Evolutionary conservation across 2,797 vertebrate genomes (phyloP).

Genomic region (Takifugu ocellatus): DNA sequence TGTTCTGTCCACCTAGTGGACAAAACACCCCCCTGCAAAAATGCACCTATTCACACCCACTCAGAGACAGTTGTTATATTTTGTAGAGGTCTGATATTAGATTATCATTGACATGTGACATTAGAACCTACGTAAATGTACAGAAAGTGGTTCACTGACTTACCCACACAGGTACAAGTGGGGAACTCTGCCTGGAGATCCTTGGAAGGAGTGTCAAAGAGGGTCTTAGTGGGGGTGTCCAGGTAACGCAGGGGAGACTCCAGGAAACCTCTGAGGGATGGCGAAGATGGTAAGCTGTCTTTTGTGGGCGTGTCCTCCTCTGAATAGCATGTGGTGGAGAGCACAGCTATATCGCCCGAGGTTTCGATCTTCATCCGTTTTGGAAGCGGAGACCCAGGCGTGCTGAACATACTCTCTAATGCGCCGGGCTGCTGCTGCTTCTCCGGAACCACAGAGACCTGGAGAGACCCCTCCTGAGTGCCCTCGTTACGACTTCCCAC

Average conservation of each 20-base stretch:
- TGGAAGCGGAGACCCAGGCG: constrained; percentile 75
- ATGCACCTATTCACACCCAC: no score
- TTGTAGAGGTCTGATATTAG: no score
- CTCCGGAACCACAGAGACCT: constrained; percentile 39
- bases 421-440: constrained; percentile 57
- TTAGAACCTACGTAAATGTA: constrained; percentile 31
- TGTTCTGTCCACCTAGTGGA: no score
- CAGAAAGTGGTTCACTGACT: constrained; percentile 56
- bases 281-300: constrained; percentile 82
- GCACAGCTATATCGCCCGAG: constrained; percentile 88
- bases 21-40: no score
- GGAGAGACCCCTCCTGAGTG: constrained; percentile 27
- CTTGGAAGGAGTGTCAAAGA: constrained; percentile 92
- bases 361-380: constrained; percentile 95
- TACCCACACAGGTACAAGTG: constrained; percentile 91
- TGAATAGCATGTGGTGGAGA: constrained; percentile 92
- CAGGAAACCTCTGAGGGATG: constrained; percentile 90
- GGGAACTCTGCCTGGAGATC: constrained; percentile 88
- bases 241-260: constrained; percentile 94
- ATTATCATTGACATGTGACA: no score
- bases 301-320: constrained; percentile 88
- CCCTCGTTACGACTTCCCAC: constrained; percentile 30
- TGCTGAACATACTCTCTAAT: constrained; percentile 73
- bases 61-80: no score
- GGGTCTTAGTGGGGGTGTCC: constrained; percentile 90